Base-by-base conservation (phyloP, 1,140 invertebrate species). In the Penaeus chinensis region DNA sequence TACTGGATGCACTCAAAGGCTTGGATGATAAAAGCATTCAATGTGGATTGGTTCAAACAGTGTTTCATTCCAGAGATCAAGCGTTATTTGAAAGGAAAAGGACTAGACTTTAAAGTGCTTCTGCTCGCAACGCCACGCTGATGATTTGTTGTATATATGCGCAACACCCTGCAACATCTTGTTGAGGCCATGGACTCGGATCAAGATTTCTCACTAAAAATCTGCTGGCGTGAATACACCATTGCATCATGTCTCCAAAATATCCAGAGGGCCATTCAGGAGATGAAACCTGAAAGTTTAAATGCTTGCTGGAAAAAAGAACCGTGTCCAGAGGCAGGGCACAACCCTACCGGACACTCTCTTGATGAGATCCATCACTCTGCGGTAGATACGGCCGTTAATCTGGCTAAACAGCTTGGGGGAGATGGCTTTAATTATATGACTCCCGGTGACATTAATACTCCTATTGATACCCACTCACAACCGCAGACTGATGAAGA, bases 391-490 rank as follows among this genome's bases (percentile, higher is more conserved):
- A 65, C 62, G 92, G 91, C 85, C 92, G 16, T 91, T 92, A 90
- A 90, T 42, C n/a, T 92, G 32, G 91, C 92, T 24, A 74, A 74
- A 19, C 47, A 79, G 13, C 71, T 78, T 11, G 85, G 81, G 66
- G 74, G 78, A 27, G 89, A 78, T 16, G 89, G 82, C 82, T 92
- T n/a, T n/a, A 79, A 10, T 65, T 91, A 92, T n/a, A 91, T 91
- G 8, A 89, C 85, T 22, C 10, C 37, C 13, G 82, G 85, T 66
- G 87, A 89, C 13, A 20, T 84, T 27, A 69, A 82, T 74, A 65
- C 63, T 22, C 88, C 89, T 65, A 71, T 89, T 11, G 27, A 89
- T 24, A 18, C 77, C 5, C 78, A 89, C 76, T 89, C 82, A 47
- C 37, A 89, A 19, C 77, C 74, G 18, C 71, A 89, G 37, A 89